A percentile compares a stretch with the other conserved stretches of the same genome.
Evolutionary conservation across 1,140 invertebrate genomes (phyloP).

Genomic region (Euschistus heros): DNA sequence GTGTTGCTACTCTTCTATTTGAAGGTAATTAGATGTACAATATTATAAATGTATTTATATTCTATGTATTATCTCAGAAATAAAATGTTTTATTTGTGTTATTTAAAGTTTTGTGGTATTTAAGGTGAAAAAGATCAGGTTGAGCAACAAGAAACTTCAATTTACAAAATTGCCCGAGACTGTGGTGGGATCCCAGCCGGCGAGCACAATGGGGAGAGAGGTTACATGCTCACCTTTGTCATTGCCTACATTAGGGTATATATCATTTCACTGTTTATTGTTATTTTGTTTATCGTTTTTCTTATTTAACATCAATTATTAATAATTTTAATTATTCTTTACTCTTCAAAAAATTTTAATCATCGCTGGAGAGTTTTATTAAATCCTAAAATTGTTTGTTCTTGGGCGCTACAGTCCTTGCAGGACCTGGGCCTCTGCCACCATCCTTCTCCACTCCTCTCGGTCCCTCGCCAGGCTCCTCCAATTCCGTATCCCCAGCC

Average conservation of each 20-base stretch:
- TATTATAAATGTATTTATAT: neutral
- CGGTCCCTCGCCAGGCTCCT: too few species aligned
- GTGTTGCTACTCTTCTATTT: slow-evolving; percentile 87
- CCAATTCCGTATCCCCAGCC: too few species aligned
- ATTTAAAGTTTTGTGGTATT: slow-evolving; percentile 16
- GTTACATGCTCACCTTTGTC: slow-evolving; percentile 95
- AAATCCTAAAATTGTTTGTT: too few species aligned
- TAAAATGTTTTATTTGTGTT: neutral
- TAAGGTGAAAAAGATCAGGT: slow-evolving; percentile 59
- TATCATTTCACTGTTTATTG: slow-evolving; percentile 33
- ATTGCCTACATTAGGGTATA: slow-evolving; percentile 93
- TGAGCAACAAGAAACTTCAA: slow-evolving; percentile 59
- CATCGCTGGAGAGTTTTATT: too few species aligned
- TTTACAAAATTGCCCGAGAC: slow-evolving; percentile 69
- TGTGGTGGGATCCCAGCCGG: slow-evolving; percentile 76
- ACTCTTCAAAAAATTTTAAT: too few species aligned
- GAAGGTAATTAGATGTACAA: slow-evolving; percentile 49
- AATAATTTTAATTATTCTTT: too few species aligned
- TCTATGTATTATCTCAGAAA: too few species aligned
- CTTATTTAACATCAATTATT: too few species aligned
- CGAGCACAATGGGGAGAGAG: slow-evolving; percentile 84
- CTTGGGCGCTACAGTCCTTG: too few species aligned
- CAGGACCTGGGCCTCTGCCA: too few species aligned
- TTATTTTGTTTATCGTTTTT: neutral
- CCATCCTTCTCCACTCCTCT: too few species aligned